These are phyloP conservation scores for Danaus melanippus DNA, from an alignment of 1,140 invertebrate species.

Conservation along the genomic window DNA sequence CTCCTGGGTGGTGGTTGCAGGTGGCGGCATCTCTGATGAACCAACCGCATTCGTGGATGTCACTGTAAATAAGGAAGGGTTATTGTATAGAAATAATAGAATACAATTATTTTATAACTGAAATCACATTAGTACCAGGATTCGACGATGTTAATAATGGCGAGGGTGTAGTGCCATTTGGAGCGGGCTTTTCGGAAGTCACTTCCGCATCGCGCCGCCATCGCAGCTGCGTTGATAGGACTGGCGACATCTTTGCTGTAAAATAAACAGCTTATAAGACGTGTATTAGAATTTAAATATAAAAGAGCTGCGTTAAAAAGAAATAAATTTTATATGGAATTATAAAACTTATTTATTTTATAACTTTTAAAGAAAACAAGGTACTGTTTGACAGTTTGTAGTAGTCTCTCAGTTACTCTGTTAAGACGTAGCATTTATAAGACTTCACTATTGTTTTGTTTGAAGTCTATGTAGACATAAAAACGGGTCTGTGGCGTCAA, in stretches of 20 bases:
- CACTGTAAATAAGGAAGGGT: conserved; percentile 9
- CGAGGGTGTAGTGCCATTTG: not conserved
- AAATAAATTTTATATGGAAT: no score
- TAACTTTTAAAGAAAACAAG: no score
- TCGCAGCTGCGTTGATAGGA: conserved; percentile 38
- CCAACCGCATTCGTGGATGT: not conserved
- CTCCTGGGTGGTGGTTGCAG: conserved; percentile 39
- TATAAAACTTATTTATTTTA: no score
- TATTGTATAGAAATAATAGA: not conserved
- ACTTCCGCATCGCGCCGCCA: conserved; percentile 50
- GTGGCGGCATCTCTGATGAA: conserved; percentile 16
- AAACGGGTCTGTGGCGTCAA: no score
- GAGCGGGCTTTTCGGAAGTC: conserved; percentile 6
- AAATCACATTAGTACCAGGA: conserved; percentile 7
- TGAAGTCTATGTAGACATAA: no score
- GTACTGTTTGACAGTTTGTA: no score
- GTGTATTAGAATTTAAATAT: no score
- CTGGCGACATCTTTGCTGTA: conserved; percentile 48
- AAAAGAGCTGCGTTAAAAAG: no score
- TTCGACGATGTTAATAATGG: conserved; percentile 4
- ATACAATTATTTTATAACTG: not conserved
- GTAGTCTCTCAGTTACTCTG: no score
- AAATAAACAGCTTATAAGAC: conserved; percentile 7
- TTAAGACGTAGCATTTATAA: no score
- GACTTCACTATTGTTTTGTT: no score